Percentiles rank a stretch among this genome's conserved stretches.
phyloP scores from a whole-genome alignment of 2,797 vertebrate species.

The Masticophis lateralis region DNA sequence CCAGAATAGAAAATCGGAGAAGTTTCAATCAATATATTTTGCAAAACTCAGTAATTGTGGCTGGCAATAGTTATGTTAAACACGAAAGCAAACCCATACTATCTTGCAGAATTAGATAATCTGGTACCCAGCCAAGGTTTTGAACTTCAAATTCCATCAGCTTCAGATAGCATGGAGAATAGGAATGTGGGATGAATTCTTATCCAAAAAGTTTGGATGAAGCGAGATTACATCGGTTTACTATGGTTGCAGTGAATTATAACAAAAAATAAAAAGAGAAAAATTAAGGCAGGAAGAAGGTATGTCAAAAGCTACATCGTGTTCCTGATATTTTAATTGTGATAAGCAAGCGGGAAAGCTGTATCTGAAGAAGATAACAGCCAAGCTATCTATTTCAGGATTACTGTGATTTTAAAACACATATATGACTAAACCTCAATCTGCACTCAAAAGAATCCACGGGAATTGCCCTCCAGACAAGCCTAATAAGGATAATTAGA shows the following conservation, averaged over 20 bases:
- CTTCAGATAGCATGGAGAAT: background rate
- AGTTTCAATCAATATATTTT: background rate
- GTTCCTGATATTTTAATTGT: background rate
- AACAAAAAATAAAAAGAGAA: background rate
- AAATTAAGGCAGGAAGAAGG: background rate
- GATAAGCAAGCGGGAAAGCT: background rate
- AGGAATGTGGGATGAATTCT: background rate
- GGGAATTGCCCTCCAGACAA: background rate
- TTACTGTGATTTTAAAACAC: background rate
- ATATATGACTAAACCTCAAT: background rate
- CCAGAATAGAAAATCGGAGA: background rate
- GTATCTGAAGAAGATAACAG: background rate
- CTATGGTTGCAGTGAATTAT: background rate
- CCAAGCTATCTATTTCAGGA: background rate
- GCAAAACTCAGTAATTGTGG: background rate
- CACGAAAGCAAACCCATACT: background rate
- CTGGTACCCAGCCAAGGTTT: background rate
- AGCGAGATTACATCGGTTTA: too few species aligned
- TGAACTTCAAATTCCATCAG: background rate
- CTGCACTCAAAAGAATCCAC: background rate
- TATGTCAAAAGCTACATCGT: background rate
- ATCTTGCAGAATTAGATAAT: background rate
- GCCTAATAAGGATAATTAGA: background rate
- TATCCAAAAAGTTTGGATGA: background rate
- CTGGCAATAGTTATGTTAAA: background rate